Conservation (phyloP, 2,888 invertebrate species). For the Eristalis pertinax region DNA sequence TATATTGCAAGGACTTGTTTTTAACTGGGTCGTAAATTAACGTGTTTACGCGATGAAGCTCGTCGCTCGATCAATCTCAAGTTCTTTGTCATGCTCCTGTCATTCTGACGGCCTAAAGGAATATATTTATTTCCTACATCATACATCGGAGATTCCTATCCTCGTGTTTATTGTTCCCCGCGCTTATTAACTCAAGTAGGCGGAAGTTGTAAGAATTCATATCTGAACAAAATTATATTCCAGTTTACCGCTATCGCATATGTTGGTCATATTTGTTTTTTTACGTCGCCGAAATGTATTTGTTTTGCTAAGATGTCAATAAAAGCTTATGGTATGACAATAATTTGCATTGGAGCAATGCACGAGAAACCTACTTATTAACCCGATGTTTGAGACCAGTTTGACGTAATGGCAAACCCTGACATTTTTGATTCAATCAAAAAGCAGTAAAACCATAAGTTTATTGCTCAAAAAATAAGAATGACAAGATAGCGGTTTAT, state of each 20-base stretch:
- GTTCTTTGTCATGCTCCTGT: conserved; percentile 39
- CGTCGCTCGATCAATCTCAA: conserved; percentile 5
- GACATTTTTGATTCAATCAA: conserved; percentile 56
- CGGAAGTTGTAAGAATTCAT: conserved; percentile 17
- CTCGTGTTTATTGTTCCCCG: neutral
- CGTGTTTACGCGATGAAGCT: conserved; percentile 37
- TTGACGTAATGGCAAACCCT: conserved; percentile 49
- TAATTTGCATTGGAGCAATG: conserved; percentile 13
- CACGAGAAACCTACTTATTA: neutral
- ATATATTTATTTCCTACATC: neutral
- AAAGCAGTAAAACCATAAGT: conserved; percentile 18
- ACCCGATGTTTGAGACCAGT: neutral
- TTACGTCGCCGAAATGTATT: neutral
- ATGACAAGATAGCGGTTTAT: conserved; percentile 17
- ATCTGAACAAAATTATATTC: no score
- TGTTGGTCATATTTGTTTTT: no score
- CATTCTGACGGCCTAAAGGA: neutral
- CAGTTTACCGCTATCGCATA: no score
- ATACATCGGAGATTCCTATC: neutral
- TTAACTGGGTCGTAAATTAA: conserved; percentile 58
- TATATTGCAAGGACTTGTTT: conserved; percentile 50
- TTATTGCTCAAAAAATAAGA: conserved; percentile 24
- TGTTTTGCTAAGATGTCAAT: neutral
- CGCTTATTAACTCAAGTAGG: conserved; percentile 22
- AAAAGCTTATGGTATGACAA: neutral